A percentile compares a stretch with the other conserved stretches of the same genome.
These are phyloP conservation scores for Huso huso DNA, from an alignment of 2,797 vertebrate species.

Conservation along the genomic window DNA sequence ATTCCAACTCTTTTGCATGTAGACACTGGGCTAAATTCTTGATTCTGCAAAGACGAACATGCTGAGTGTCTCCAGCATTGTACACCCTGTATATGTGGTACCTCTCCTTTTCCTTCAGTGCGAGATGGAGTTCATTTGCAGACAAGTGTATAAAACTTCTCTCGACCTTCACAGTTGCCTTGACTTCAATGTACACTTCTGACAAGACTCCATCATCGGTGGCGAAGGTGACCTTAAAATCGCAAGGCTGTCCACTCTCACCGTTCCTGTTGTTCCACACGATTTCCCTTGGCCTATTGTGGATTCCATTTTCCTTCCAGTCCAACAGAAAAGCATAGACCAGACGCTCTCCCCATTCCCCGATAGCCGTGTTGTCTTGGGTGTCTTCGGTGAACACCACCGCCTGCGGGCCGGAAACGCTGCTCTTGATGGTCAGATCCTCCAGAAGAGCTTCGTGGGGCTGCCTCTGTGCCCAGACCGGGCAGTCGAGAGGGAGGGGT, in stretches of 20 bases:
- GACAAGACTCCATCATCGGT: background rate
- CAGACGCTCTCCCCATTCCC: slow-evolving; percentile 63
- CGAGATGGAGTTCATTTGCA: slow-evolving; percentile 63
- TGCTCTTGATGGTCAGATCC: slow-evolving; percentile 52
- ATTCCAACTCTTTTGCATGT: slow-evolving; percentile 56
- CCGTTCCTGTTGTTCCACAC: slow-evolving; percentile 58
- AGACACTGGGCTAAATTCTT: slow-evolving; percentile 65
- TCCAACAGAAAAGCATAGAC: slow-evolving; percentile 59
- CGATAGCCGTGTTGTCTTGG: slow-evolving; percentile 39
- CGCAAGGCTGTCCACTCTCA: slow-evolving; percentile 60
- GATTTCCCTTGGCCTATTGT: slow-evolving; percentile 34
- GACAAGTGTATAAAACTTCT: slow-evolving; percentile 59
- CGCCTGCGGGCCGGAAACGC: slow-evolving; percentile 36
- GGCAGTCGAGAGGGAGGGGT: slow-evolving; percentile 46
- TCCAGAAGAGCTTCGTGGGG: slow-evolving; percentile 41
- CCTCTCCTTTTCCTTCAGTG: slow-evolving; percentile 51
- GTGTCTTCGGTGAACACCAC: slow-evolving; percentile 43
- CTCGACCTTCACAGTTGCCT: slow-evolving; percentile 56
- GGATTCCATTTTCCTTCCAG: slow-evolving; percentile 46
- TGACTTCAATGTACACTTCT: slow-evolving; percentile 62
- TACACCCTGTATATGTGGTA: slow-evolving; percentile 65
- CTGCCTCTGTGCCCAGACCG: slow-evolving; percentile 42
- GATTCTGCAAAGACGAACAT: slow-evolving; percentile 57
- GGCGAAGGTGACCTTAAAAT: slow-evolving; percentile 53
- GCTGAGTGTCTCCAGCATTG: slow-evolving; percentile 49